phyloP scores from a whole-genome alignment of 2,113 vertebrate species.

The Rhabdornis inornatus region DNA sequence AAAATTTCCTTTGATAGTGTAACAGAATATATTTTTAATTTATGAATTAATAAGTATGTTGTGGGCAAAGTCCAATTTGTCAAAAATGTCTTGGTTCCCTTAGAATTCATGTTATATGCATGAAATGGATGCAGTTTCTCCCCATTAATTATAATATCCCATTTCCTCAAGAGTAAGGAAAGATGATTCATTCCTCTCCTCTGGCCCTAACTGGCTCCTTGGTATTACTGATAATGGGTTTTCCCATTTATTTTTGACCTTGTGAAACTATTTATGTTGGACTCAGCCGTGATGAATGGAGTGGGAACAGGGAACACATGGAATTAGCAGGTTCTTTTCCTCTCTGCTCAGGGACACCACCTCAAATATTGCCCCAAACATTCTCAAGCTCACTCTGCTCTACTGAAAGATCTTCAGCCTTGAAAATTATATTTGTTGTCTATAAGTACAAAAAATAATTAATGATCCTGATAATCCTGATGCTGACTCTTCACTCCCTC shows the following conservation, averaged over 20 bases:
- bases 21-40: conserved; percentile 57
- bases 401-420: not conserved
- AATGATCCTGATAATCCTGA: not conserved
- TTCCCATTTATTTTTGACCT: conserved; percentile 47
- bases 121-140: conserved; percentile 37
- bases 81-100: conserved; percentile 32
- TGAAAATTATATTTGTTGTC: not conserved
- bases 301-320: not conserved
- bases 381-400: not conserved
- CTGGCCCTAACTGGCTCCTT: conserved; percentile 11
- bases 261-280: conserved; percentile 45
- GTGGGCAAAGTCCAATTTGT: conserved; percentile 47
- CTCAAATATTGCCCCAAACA: not conserved
- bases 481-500: not conserved
- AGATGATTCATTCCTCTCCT: conserved; percentile 48
- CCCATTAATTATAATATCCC: conserved; percentile 56
- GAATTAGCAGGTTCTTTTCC: not conserved
- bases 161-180: conserved; percentile 48
- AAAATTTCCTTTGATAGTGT: conserved; percentile 53
- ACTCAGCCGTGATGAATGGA: not conserved
- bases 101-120: conserved; percentile 61
- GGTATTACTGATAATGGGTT: conserved; percentile 19
- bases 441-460: not conserved
- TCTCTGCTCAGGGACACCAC: not conserved
- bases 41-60: conserved; percentile 61